Conservation (phyloP, 2,113 vertebrate species). For the Heloderma charlesbogerti region DNA sequence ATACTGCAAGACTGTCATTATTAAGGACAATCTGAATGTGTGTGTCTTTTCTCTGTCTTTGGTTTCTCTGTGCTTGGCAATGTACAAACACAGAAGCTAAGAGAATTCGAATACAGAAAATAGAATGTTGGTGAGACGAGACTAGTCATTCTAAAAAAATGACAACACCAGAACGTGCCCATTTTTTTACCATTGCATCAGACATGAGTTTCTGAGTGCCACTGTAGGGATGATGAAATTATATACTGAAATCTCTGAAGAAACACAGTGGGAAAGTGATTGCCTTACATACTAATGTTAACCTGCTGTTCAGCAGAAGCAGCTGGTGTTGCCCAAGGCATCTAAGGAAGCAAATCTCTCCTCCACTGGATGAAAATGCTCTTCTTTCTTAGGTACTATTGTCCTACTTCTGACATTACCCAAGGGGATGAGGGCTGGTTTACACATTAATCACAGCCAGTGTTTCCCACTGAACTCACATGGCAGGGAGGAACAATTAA, state of each 20-base stretch:
- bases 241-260: background rate
- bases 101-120: accelerated
- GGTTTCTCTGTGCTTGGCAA: background rate
- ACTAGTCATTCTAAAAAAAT: background rate
- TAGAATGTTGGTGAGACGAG: accelerated
- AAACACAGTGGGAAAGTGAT: background rate
- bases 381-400: background rate
- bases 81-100: background rate
- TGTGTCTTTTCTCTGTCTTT: background rate
- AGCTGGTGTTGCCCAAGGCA: background rate
- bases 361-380: background rate
- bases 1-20: accelerated
- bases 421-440: background rate
- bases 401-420: background rate
- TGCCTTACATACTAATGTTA: constrained; percentile 17
- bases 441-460: background rate
- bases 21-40: accelerated
- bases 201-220: background rate
- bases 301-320: background rate
- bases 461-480: background rate
- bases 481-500: background rate
- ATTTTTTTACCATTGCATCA: accelerated
- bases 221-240: constrained; percentile 7
- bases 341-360: background rate
- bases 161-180: background rate